Conservation (phyloP, 2,113 vertebrate genomes). For the Etheostoma cragini region DNA sequence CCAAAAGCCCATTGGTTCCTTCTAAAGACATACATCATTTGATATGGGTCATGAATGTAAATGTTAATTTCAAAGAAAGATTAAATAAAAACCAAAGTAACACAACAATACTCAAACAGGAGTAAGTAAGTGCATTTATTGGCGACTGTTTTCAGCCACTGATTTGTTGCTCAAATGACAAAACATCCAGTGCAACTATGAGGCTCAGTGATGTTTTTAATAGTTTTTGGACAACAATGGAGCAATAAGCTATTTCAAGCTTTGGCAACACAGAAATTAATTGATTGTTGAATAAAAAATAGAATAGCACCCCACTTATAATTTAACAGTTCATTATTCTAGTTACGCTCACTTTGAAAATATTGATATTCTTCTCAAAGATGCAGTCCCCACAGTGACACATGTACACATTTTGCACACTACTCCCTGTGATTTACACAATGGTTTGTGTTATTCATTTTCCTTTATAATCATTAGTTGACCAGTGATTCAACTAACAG, state of each 20-base stretch:
- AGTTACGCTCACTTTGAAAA: background rate
- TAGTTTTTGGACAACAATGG: background rate
- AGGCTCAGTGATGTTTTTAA: background rate
- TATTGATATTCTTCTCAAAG: background rate
- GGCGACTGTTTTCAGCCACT: background rate
- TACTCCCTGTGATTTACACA: background rate
- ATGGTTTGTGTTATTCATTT: background rate
- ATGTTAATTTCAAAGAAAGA: background rate
- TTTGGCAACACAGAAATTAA: background rate
- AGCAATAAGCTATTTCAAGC: background rate
- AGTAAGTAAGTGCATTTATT: background rate
- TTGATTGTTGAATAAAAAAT: background rate
- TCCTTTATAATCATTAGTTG: constrained; percentile 1
- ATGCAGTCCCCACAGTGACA: background rate
- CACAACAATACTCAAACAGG: background rate
- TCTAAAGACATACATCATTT: background rate
- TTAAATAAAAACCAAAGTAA: background rate
- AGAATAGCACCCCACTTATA: background rate
- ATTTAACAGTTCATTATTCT: background rate
- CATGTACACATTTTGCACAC: background rate
- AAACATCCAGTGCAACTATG: background rate
- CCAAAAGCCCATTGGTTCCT: background rate
- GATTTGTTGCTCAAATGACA: constrained; percentile 6
- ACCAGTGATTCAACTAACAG: background rate
- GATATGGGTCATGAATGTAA: background rate